phyloP scores from a whole-genome alignment of 2,888 invertebrate species.

The Megastigmus dorsalis region DNA sequence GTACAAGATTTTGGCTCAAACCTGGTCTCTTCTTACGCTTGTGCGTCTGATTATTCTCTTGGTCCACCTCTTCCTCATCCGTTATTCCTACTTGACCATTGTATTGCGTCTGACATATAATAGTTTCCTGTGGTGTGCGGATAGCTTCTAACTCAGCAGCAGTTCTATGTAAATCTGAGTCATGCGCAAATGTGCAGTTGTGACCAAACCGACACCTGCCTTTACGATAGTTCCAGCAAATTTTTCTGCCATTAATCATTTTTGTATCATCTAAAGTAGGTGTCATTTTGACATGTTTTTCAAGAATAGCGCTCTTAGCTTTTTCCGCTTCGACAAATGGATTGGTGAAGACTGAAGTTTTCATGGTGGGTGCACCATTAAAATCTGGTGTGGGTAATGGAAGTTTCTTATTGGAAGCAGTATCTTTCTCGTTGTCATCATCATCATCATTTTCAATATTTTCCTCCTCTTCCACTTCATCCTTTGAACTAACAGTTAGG shows the following conservation, averaged over 20 bases:
- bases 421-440: conserved; percentile 53
- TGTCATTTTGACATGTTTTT: conserved; percentile 95
- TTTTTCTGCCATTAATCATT: conserved; percentile 89
- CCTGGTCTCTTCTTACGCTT: conserved; percentile 85
- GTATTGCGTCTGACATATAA: conserved; percentile 71
- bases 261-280: conserved; percentile 80
- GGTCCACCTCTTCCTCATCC: conserved; percentile 75
- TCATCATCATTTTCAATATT: conserved; percentile 51
- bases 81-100: conserved; percentile 59
- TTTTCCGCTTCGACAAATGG: conserved; percentile 90
- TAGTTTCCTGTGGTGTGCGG: conserved; percentile 74
- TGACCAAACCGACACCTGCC: conserved; percentile 93
- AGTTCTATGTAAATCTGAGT: conserved; percentile 85
- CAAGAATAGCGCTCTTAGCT: conserved; percentile 89
- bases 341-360: conserved; percentile 89
- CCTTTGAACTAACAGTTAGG: conserved; percentile 70
- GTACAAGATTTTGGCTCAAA: conserved; percentile 83
- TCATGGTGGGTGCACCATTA: conserved; percentile 76
- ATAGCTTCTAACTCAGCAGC: conserved; percentile 78
- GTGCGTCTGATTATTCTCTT: conserved; percentile 74
- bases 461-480: conserved; percentile 57
- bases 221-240: conserved; percentile 95
- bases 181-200: conserved; percentile 94
- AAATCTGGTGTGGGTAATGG: conserved; percentile 81
- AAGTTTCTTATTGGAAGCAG: conserved; percentile 70